Evolutionary conservation across 1,140 invertebrate species (phyloP).

Genomic region (Apis laboriosa): DNA sequence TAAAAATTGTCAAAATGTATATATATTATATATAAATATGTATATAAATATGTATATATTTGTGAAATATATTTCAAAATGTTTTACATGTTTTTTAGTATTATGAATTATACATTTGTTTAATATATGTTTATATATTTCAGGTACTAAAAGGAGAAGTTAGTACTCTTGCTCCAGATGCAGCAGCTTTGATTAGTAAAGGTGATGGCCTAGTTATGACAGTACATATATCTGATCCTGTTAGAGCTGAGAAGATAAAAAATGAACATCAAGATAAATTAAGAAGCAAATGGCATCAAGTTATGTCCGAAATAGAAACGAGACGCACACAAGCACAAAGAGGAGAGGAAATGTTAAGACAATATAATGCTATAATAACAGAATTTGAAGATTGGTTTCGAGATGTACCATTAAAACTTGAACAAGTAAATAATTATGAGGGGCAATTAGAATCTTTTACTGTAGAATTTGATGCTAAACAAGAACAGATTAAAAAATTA

Average conservation of each 20-base stretch:
- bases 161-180: conserved; percentile 87
- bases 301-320: conserved; percentile 85
- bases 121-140: conserved; percentile 40
- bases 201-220: conserved; percentile 88
- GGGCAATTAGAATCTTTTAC: conserved; percentile 79
- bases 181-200: conserved; percentile 88
- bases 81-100: too few relatives aligned
- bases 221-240: conserved; percentile 82
- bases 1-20: too few relatives aligned
- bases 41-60: too few relatives aligned
- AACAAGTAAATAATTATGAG: conserved; percentile 82
- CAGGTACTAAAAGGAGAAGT: conserved; percentile 85
- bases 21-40: too few relatives aligned
- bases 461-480: conserved; percentile 78
- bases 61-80: too few relatives aligned
- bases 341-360: conserved; percentile 82
- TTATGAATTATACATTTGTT: too few relatives aligned
- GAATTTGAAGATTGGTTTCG: conserved; percentile 81
- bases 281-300: conserved; percentile 85
- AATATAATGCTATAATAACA: conserved; percentile 78
- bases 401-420: conserved; percentile 80
- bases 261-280: conserved; percentile 84
- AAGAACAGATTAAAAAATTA: conserved; percentile 79
- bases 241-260: conserved; percentile 82
- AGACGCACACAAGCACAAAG: conserved; percentile 81